Evolutionary conservation across 1,140 invertebrate species (phyloP).

Genomic region (Heliconius himera): DNA sequence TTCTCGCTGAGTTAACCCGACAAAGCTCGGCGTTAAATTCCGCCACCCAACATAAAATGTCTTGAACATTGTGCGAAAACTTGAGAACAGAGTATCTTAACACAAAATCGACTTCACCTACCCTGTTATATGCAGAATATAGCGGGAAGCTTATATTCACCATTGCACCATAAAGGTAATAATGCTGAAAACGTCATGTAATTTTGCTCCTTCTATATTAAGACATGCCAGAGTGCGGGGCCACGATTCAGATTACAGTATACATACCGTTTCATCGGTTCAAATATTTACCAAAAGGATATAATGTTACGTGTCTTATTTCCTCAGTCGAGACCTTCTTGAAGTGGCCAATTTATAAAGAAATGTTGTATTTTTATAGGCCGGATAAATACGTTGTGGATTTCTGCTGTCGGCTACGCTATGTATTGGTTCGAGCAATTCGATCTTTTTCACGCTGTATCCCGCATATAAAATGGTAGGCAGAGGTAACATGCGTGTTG

Average conservation of each 20-base stretch:
- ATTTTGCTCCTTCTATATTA: constrained; percentile 2
- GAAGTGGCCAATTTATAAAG: neutral
- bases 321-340: constrained; percentile 8
- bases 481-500: too few species aligned
- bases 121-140: too few species aligned
- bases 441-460: too few species aligned
- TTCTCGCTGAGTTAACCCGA: too few species aligned
- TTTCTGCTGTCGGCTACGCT: neutral
- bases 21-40: too few species aligned
- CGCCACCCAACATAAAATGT: too few species aligned
- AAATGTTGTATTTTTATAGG: constrained; percentile 1
- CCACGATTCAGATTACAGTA: constrained; percentile 20
- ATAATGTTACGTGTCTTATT: constrained; percentile 20
- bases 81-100: too few species aligned
- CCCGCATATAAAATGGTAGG: too few species aligned
- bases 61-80: too few species aligned
- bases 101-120: too few species aligned
- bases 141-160: too few species aligned
- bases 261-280: constrained; percentile 12
- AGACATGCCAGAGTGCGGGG: constrained; percentile 1
- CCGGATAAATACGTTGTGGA: neutral
- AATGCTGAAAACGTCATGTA: neutral
- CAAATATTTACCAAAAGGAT: constrained; percentile 21
- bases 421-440: neutral
- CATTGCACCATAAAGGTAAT: neutral